Conservation (phyloP, 2,113 vertebrate genomes). For the Antennarius striatus region DNA sequence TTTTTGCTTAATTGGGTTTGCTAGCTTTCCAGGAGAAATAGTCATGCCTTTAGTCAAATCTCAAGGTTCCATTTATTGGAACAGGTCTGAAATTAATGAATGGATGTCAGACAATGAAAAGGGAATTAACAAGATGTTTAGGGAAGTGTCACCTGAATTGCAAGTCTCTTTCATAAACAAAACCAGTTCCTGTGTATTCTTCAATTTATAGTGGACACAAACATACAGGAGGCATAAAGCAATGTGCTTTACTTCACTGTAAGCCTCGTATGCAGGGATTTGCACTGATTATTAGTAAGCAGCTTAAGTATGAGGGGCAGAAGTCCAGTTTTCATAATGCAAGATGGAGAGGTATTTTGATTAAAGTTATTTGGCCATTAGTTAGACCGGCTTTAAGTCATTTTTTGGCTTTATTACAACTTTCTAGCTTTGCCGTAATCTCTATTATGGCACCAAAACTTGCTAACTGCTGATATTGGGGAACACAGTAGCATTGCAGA, state of each 20-base stretch:
- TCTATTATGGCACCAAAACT: too few species aligned
- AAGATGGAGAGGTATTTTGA: slow-evolving; percentile 31
- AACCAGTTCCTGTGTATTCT: neutral
- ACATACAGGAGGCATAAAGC: slow-evolving; percentile 37
- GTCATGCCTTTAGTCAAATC: too few species aligned
- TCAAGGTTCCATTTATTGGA: too few species aligned
- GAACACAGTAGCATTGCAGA: too few species aligned
- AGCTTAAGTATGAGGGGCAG: slow-evolving; percentile 53
- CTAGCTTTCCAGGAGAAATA: too few species aligned
- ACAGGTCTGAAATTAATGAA: too few species aligned
- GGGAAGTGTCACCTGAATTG: too few species aligned
- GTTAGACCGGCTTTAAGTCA: neutral
- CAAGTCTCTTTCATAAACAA: neutral
- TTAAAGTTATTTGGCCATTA: slow-evolving; percentile 3
- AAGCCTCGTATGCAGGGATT: slow-evolving; percentile 64
- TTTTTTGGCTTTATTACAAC: too few species aligned
- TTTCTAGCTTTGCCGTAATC: too few species aligned
- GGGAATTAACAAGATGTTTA: too few species aligned
- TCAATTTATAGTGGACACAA: slow-evolving; percentile 33
- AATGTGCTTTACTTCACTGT: slow-evolving; percentile 54
- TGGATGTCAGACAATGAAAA: too few species aligned
- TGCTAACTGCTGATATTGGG: too few species aligned
- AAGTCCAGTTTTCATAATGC: slow-evolving; percentile 42
- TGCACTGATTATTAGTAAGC: slow-evolving; percentile 73
- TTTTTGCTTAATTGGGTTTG: neutral